Percentiles rank a stretch among this genome's conserved stretches.
phyloP scores from a whole-genome alignment of 2,888 invertebrate genomes.

The Melanostoma mellinum region DNA sequence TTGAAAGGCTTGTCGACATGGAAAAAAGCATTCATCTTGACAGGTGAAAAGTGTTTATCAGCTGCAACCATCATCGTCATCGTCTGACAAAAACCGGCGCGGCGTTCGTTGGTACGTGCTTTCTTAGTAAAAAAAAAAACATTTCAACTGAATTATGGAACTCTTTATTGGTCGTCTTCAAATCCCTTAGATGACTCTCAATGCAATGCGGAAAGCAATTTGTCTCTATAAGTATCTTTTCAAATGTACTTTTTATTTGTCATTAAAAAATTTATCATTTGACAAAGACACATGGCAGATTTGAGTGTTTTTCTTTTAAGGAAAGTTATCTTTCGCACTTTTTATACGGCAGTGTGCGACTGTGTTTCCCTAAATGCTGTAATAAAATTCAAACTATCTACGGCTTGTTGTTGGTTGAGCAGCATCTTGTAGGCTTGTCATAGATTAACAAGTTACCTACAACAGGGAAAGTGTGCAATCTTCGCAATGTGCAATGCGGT shows the following conservation, averaged over 20 bases:
- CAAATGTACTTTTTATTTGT: too few relatives aligned
- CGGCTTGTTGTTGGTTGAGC: neutral
- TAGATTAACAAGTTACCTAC: constrained; percentile 26
- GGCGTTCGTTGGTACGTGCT: too few relatives aligned
- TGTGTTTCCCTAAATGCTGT: constrained; percentile 41
- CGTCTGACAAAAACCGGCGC: too few relatives aligned
- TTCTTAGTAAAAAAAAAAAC: neutral
- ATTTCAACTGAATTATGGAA: constrained; percentile 14
- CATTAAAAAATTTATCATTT: neutral
- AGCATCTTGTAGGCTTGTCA: constrained; percentile 35
- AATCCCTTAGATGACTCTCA: constrained; percentile 5
- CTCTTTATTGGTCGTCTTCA: neutral
- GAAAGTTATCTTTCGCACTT: constrained; percentile 3
- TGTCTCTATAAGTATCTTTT: neutral
- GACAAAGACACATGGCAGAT: constrained; percentile 1
- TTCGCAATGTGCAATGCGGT: neutral
- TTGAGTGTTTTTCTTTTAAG: neutral
- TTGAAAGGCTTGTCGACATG: constrained; percentile 19
- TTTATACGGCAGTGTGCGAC: constrained; percentile 15
- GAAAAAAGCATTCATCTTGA: constrained; percentile 51
- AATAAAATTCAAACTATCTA: constrained; percentile 39
- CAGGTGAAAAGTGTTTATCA: constrained; percentile 63
- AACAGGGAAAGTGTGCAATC: constrained; percentile 42
- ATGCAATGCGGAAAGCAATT: constrained; percentile 17
- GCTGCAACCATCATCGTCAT: constrained; percentile 23